Evolutionary conservation across 2,113 vertebrate genomes (phyloP).

Genomic region (Perca flavescens): DNA sequence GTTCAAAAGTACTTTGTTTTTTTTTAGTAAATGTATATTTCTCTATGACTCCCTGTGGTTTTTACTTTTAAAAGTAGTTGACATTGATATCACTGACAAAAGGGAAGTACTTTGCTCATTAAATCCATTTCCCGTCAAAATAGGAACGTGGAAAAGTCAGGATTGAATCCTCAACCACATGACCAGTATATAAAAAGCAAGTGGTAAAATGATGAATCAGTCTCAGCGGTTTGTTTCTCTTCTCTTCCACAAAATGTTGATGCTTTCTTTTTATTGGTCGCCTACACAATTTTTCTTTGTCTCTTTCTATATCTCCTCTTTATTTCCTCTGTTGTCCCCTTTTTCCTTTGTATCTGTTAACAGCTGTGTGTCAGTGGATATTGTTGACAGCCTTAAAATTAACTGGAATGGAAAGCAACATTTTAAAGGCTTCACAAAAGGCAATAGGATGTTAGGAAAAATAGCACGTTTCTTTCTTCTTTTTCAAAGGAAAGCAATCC

Average conservation of each 20-base stretch:
- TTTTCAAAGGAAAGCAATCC: conserved; percentile 29
- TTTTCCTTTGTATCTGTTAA: conserved; percentile 6
- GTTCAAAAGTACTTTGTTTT: neutral
- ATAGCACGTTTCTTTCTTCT: neutral
- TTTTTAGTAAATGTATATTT: neutral
- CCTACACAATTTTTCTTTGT: neutral
- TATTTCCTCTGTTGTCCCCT: conserved; percentile 16
- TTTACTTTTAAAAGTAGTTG: neutral
- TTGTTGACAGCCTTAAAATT: conserved; percentile 54
- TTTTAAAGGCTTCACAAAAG: conserved; percentile 54
- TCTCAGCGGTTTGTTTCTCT: neutral
- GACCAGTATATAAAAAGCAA: neutral
- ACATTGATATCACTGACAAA: neutral
- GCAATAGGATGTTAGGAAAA: conserved; percentile 3
- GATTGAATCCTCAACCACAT: neutral
- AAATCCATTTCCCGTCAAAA: neutral
- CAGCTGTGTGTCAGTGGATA: conserved; percentile 30
- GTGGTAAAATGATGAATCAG: neutral
- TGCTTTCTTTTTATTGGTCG: conserved; percentile 16
- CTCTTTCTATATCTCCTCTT: conserved; percentile 5
- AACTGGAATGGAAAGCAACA: conserved; percentile 55
- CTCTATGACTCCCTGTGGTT: neutral
- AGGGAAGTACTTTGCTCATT: neutral
- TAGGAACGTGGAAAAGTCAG: neutral
- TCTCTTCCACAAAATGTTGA: conserved; percentile 11